Evolutionary conservation across 2,113 vertebrate species (phyloP).

Genomic region (Phasianus colchicus): DNA sequence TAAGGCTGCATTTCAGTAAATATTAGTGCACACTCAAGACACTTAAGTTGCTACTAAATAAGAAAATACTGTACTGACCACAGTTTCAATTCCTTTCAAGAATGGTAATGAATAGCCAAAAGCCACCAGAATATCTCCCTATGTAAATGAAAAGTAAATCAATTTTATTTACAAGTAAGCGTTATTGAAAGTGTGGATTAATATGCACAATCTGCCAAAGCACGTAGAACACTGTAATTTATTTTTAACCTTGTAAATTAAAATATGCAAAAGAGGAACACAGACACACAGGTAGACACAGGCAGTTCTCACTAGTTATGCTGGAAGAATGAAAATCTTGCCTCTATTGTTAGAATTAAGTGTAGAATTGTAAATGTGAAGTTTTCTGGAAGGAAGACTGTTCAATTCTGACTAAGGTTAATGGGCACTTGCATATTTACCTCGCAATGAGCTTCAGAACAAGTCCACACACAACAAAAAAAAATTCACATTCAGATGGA

Average conservation of each 20-base stretch:
- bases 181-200: constrained; percentile 18
- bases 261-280: constrained; percentile 42
- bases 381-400: not conserved
- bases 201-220: not conserved
- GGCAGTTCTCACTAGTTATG: not conserved
- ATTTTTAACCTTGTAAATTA: constrained; percentile 56
- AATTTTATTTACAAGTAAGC: not conserved
- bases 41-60: not conserved
- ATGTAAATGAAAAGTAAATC: constrained; percentile 16
- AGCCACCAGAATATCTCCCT: constrained; percentile 9
- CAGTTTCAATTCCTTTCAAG: not conserved
- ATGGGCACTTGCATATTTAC: not conserved
- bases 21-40: not conserved
- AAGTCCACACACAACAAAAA: not conserved
- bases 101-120: not conserved
- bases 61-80: not conserved
- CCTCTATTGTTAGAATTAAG: not conserved
- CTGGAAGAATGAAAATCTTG: not conserved
- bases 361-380: not conserved
- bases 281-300: not conserved
- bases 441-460: not conserved
- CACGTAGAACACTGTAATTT: constrained; percentile 14
- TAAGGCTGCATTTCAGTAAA: not conserved
- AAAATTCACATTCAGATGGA: not conserved
- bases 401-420: not conserved